A percentile compares a stretch with the other conserved stretches of the same genome.
These are phyloP conservation scores for Porites rus DNA, from an alignment of 92 coral and sea anemone species.

Conservation along the genomic window DNA sequence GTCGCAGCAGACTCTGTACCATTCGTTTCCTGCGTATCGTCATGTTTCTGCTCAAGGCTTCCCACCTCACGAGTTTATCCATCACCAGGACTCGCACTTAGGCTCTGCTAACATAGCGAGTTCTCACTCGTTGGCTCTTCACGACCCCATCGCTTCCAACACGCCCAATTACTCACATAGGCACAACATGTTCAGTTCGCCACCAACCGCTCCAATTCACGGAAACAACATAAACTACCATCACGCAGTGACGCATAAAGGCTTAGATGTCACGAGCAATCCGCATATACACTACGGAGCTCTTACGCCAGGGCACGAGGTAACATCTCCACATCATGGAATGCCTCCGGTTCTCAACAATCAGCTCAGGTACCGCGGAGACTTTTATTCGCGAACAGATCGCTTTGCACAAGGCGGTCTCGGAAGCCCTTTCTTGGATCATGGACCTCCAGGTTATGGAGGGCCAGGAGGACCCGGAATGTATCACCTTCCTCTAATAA, in stretches of 20 bases:
- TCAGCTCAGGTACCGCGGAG: constrained; percentile 84
- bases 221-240: constrained; percentile 91
- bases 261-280: constrained; percentile 77
- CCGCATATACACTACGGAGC: constrained; percentile 85
- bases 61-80: constrained; percentile 88
- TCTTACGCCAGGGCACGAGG: constrained; percentile 79
- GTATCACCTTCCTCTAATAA: constrained; percentile 86
- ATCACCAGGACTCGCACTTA: constrained; percentile 89
- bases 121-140: constrained; percentile 88
- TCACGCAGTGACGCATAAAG: constrained; percentile 89
- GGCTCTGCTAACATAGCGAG: constrained; percentile 78
- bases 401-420: constrained; percentile 88
- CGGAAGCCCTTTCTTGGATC: constrained; percentile 86
- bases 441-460: constrained; percentile 82
- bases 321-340: constrained; percentile 89
- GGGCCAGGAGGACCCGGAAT: constrained; percentile 83
- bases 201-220: constrained; percentile 83
- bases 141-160: constrained; percentile 85
- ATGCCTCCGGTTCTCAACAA: constrained; percentile 80
- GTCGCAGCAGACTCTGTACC: constrained; percentile 91
- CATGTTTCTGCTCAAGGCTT: constrained; percentile 87
- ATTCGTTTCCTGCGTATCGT: constrained; percentile 96
- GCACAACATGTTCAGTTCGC: constrained; percentile 84
- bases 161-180: constrained; percentile 88
- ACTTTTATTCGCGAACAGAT: constrained; percentile 78